Base-by-base conservation (phyloP, 2,113 vertebrate species). In the Pipra filicauda region DNA sequence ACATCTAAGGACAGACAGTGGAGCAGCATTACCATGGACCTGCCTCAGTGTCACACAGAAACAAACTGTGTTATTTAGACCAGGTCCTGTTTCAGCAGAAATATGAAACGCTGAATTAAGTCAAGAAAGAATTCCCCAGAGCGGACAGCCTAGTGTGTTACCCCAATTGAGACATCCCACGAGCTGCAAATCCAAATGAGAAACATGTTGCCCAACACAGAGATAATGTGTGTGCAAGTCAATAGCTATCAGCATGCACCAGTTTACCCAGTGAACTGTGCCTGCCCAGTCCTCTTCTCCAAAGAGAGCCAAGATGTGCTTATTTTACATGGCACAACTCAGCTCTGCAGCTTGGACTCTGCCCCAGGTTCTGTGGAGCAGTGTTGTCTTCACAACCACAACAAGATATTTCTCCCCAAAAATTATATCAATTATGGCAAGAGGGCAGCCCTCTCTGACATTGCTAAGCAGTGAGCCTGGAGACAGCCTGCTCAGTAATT, bases 361-460 rank as follows among this genome's bases (percentile, higher is more conserved):
- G 31, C 15, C 27, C 23, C 70, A 48, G 0, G 0, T 8, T 23
- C 33, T 24, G 15, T 31, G 30, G 37, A 57, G 21, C 62, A 65
- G 7, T 1, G 9, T 2, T 59, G 20, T 22, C 52, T 65, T 52
- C 16, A 6, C 12, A 24, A 75, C 41, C n/a, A 49, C 70, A 87
- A 75, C 2, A 52, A 61, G 55, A 35, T 33, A 39, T 10, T 21
- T 12, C 11, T 49, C 67, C 55, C 21, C 31, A 9, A 88, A 61
- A 55, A 24, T 5, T 1, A 27, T 31, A 48, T 20, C 26, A 37
- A 2, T 35, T 37, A 18, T 2, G 26, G 46, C 49, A 75, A 26
- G 8, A 37, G 26, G 24, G 66, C 31, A 41, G 64, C 72, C 74
- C 37, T 58, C 22, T 51, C 64, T 24, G 19, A 17, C 10, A 2